These are phyloP conservation scores for Malurus leucopterus DNA, from an alignment of 2,797 vertebrate species.

Conservation along the genomic window DNA sequence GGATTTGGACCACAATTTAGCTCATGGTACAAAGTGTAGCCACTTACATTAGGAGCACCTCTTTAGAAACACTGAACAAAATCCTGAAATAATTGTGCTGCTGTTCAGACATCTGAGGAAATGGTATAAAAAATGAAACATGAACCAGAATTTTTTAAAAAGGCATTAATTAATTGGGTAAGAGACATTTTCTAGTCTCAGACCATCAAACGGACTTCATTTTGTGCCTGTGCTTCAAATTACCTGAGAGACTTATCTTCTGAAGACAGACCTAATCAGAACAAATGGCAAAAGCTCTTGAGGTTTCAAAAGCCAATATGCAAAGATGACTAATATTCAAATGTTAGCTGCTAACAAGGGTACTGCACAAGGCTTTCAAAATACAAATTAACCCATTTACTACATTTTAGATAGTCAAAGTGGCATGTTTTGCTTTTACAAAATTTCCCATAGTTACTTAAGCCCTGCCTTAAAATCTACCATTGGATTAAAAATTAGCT, in stretches of 20 bases:
- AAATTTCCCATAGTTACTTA: constrained; percentile 15
- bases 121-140: constrained; percentile 61
- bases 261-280: constrained; percentile 82
- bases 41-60: neutral
- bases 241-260: constrained; percentile 79
- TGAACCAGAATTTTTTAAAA: constrained; percentile 59
- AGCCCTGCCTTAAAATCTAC: neutral
- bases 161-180: constrained; percentile 76
- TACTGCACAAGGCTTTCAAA: constrained; percentile 42
- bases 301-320: constrained; percentile 34
- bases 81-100: constrained; percentile 32
- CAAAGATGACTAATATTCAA: constrained; percentile 59
- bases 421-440: constrained; percentile 16
- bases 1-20: neutral
- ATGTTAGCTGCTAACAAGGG: neutral
- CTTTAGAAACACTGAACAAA: constrained; percentile 3
- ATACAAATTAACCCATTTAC: constrained; percentile 52
- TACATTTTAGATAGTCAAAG: constrained; percentile 37
- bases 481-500: neutral
- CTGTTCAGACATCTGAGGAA: constrained; percentile 65
- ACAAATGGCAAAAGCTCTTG: constrained; percentile 74
- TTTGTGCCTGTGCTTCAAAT: constrained; percentile 66
- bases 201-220: constrained; percentile 77
- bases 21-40: neutral
- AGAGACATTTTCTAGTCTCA: constrained; percentile 74